Evolutionary conservation across 2,797 vertebrate species (phyloP).

Genomic region (Rhinophrynus dorsalis): DNA sequence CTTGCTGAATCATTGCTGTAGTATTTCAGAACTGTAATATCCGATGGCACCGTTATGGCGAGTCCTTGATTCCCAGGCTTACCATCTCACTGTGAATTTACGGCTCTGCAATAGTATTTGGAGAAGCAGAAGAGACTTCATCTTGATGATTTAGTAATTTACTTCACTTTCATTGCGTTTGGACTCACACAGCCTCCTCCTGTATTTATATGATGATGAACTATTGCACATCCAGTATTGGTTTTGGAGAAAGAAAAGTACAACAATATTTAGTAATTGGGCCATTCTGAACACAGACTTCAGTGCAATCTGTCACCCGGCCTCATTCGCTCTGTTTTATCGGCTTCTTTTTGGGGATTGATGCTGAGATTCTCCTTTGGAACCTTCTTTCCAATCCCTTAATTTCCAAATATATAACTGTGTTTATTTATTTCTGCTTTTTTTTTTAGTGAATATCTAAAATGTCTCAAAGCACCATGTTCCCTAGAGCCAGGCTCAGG

Average conservation of each 20-base stretch:
- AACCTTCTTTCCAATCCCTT: too few relatives aligned
- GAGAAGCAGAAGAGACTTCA: conserved; percentile 16
- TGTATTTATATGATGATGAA: conserved; percentile 46
- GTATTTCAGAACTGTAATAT: conserved; percentile 46
- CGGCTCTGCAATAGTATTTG: conserved; percentile 34
- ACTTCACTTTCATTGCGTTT: conserved; percentile 42
- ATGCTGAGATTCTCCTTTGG: not conserved
- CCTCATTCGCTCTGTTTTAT: not conserved
- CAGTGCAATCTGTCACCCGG: not conserved
- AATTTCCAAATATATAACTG: too few relatives aligned
- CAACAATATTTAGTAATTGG: conserved; percentile 16
- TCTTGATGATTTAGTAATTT: conserved; percentile 37
- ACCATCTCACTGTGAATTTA: conserved; percentile 43
- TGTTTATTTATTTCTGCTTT: too few relatives aligned
- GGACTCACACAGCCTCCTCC: conserved; percentile 8
- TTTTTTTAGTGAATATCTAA: too few relatives aligned
- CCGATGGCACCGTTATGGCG: conserved; percentile 28
- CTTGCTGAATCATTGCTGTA: conserved; percentile 40
- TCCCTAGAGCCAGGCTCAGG: too few relatives aligned
- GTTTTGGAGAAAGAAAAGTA: conserved; percentile 10
- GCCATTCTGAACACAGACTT: conserved; percentile 5
- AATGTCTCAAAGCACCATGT: too few relatives aligned
- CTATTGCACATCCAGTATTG: not conserved
- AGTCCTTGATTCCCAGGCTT: conserved; percentile 31
- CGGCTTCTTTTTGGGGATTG: not conserved